A percentile compares a stretch with the other conserved stretches of the same genome.
These are phyloP conservation scores for Axinella damicornis DNA, from an alignment of 37 sponge, comb jelly and placozoan species.

Conservation along the genomic window DNA sequence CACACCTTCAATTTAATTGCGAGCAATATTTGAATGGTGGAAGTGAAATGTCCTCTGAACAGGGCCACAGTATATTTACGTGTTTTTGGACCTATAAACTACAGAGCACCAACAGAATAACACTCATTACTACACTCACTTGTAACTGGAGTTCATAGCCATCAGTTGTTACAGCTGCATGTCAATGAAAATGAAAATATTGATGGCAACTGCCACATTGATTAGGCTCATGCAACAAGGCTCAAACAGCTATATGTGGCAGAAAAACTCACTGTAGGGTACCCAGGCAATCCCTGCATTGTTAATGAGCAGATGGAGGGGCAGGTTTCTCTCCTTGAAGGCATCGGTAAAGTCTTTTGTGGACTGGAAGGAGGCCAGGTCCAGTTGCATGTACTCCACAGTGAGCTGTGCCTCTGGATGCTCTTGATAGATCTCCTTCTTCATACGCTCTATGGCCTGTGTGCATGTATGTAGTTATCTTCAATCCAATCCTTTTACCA, in stretches of 20 bases:
- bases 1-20: no score
- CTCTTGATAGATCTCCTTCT: slow-evolving; percentile 8
- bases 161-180: slow-evolving; percentile 56
- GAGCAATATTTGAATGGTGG: no score
- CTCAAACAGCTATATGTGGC: no score
- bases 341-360: slow-evolving; percentile 58
- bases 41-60: no score
- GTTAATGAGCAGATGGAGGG: slow-evolving; percentile 84
- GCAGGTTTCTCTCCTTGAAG: slow-evolving; percentile 71
- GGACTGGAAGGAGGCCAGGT: slow-evolving; percentile 75
- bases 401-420: slow-evolving; percentile 33
- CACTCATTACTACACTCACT: slow-evolving; percentile 10
- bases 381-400: slow-evolving; percentile 79
- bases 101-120: no score
- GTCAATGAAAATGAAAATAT: neutral
- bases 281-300: slow-evolving; percentile 82
- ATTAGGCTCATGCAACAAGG: no score
- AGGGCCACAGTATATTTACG: no score
- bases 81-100: no score
- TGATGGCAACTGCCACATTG: neutral
- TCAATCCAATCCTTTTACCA: no score
- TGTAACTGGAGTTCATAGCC: slow-evolving; percentile 67
- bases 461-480: no score
- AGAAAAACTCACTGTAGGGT: slow-evolving; percentile 40
- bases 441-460: no score